Conservation (phyloP, 2,888 invertebrate genomes). For the Blastobasis lacticolella region DNA sequence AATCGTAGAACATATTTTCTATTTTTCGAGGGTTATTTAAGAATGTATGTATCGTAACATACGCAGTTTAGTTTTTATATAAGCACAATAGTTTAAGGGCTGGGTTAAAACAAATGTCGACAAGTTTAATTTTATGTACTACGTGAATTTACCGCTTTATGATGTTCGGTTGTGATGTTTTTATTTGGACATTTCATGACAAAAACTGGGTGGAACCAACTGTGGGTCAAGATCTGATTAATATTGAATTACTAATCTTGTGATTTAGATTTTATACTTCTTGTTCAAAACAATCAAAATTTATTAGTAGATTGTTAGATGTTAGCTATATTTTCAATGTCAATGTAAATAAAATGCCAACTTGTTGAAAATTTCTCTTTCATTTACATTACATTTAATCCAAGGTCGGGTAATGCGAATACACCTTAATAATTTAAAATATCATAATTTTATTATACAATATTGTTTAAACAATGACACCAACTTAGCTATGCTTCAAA, state of each 20-base stretch:
- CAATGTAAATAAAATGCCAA: conserved; percentile 76
- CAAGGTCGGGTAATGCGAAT: neutral
- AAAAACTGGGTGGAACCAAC: conserved; percentile 29
- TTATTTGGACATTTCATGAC: conserved; percentile 21
- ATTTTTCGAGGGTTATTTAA: conserved; percentile 67
- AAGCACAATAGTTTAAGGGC: conserved; percentile 67
- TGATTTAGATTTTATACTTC: conserved; percentile 75
- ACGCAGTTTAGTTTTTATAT: conserved; percentile 51
- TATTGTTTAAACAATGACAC: neutral
- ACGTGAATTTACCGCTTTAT: conserved; percentile 7
- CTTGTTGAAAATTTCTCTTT: conserved; percentile 65
- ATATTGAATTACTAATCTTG: conserved; percentile 64
- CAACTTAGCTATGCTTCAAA: neutral
- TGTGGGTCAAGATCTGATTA: conserved; percentile 56
- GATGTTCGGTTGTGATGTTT: conserved; percentile 38
- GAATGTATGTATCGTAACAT: conserved; percentile 36
- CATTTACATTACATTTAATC: conserved; percentile 21
- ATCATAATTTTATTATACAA: neutral
- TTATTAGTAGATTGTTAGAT: conserved; percentile 70
- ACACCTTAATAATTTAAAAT: neutral
- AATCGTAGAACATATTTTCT: conserved; percentile 54
- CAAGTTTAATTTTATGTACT: conserved; percentile 29
- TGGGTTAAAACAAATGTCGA: conserved; percentile 45
- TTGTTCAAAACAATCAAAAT: conserved; percentile 73
- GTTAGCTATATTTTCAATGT: conserved; percentile 75